A percentile compares a stretch with the other conserved stretches of the same genome.
These are phyloP conservation scores for Subanguina moxae DNA, from an alignment of 1,140 invertebrate genomes.

Conservation along the genomic window DNA sequence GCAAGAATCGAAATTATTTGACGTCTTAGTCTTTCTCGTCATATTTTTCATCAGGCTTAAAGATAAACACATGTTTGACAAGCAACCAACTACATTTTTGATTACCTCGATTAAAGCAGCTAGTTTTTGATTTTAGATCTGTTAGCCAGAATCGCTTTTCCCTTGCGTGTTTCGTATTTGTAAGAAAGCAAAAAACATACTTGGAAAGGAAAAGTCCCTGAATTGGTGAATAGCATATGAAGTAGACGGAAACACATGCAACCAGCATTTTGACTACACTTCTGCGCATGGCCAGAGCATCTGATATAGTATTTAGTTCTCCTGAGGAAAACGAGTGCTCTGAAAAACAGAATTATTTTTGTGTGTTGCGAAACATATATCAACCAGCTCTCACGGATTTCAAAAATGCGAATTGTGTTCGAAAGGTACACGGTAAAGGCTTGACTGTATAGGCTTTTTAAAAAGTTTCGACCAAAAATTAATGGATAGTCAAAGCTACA, in stretches of 20 bases:
- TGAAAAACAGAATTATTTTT: background rate
- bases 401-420: too few relatives aligned
- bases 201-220: slow-evolving; percentile 55
- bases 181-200: slow-evolving; percentile 26
- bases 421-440: too few relatives aligned
- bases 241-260: slow-evolving; percentile 57
- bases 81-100: background rate
- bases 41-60: too few relatives aligned
- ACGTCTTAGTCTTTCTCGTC: too few relatives aligned
- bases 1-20: too few relatives aligned
- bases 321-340: background rate
- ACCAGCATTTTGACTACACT: slow-evolving; percentile 58
- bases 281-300: slow-evolving; percentile 46
- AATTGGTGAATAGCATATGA: slow-evolving; percentile 59
- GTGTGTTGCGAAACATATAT: background rate
- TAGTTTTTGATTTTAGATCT: background rate
- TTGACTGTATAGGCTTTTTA: too few relatives aligned
- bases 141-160: too few relatives aligned
- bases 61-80: background rate
- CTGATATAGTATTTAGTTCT: slow-evolving; percentile 26
- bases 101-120: background rate
- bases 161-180: background rate
- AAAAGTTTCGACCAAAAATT: too few relatives aligned
- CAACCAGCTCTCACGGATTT: too few relatives aligned
- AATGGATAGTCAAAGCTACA: too few relatives aligned